Conservation (phyloP, 2,797 vertebrate species). For the Hozukius guyotensis region DNA sequence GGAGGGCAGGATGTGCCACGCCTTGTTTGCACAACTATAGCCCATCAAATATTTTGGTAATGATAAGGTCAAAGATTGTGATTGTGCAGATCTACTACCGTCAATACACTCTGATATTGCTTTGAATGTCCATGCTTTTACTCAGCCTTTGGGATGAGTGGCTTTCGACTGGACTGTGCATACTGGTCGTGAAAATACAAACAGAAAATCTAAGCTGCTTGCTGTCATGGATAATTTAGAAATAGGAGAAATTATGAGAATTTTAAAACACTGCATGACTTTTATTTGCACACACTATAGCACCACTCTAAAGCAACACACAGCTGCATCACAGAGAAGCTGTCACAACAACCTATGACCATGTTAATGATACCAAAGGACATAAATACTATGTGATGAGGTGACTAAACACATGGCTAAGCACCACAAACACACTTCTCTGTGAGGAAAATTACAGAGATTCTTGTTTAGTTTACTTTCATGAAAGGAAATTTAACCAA, state of each 20-base stretch:
- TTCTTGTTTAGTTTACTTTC: not conserved
- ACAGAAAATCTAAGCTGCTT: not conserved
- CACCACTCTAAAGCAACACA: not conserved
- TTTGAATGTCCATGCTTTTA: not conserved
- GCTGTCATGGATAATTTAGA: not conserved
- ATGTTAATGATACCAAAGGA: not conserved
- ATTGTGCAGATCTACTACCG: not conserved
- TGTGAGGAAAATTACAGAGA: not conserved
- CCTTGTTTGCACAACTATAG: not conserved
- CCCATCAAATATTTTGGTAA: not conserved
- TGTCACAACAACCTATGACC: not conserved
- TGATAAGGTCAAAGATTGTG: not conserved
- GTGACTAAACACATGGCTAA: not conserved
- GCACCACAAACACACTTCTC: no score
- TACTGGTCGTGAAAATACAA: no score
- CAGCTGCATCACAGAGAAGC: not conserved
- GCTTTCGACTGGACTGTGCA: no score
- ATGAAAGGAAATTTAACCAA: constrained; percentile 28
- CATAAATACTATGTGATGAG: not conserved
- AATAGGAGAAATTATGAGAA: not conserved
- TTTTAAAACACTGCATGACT: not conserved
- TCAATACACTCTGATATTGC: not conserved
- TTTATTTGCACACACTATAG: not conserved
- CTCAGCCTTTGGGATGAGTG: not conserved
- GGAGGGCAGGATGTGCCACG: not conserved